These are phyloP conservation scores for Argynnis bischoffii DNA, from an alignment of 2,888 invertebrate species.

Conservation along the genomic window DNA sequence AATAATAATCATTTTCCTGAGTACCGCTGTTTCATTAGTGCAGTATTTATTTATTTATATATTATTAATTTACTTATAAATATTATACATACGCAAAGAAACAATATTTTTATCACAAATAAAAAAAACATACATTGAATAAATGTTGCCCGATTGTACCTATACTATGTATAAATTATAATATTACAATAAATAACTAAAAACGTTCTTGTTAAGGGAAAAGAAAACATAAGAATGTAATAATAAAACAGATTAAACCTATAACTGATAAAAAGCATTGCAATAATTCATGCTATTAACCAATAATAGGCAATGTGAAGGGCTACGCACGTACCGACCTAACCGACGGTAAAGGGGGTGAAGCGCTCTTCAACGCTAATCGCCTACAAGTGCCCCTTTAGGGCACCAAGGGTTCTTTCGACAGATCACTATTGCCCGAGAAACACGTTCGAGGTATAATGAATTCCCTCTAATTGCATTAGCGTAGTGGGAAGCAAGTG, in stretches of 20 bases:
- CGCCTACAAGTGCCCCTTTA: conserved; percentile 33
- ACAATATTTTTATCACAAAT: too few relatives aligned
- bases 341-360: conserved; percentile 31
- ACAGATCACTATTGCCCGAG: conserved; percentile 36
- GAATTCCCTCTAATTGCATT: conserved; percentile 35
- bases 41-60: too few relatives aligned
- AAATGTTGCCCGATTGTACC: too few relatives aligned
- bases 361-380: conserved; percentile 37
- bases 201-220: conserved; percentile 3
- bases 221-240: background rate
- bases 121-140: too few relatives aligned
- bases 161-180: too few relatives aligned
- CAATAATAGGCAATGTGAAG: conserved; percentile 28
- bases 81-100: too few relatives aligned
- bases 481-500: conserved; percentile 24
- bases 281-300: conserved; percentile 28
- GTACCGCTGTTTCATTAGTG: too few relatives aligned
- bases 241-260: conserved; percentile 12
- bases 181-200: background rate
- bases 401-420: conserved; percentile 34
- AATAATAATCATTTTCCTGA: too few relatives aligned
- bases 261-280: conserved; percentile 11
- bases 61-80: too few relatives aligned
- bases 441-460: conserved; percentile 36
- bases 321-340: conserved; percentile 30